phyloP scores from a whole-genome alignment of 1,140 invertebrate species.

The Drosophila dunni region DNA sequence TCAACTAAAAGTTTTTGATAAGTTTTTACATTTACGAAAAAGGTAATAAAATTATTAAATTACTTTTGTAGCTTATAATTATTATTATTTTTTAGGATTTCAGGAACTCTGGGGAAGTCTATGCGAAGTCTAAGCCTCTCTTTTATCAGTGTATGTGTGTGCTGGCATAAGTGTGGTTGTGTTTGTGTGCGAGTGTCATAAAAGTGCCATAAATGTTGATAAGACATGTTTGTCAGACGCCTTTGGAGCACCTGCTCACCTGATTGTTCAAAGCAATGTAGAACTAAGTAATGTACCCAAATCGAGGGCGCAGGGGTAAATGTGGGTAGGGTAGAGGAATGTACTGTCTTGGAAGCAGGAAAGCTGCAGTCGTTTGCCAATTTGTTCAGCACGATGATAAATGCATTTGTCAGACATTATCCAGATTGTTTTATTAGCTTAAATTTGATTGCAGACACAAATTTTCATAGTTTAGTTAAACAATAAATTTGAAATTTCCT shows the following conservation, averaged over 20 bases:
- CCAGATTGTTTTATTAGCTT: slow-evolving; percentile 59
- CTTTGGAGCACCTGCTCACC: slow-evolving; percentile 29
- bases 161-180: slow-evolving; percentile 12
- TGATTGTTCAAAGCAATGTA: slow-evolving; percentile 22
- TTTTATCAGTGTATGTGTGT: not conserved
- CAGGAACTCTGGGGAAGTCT: too few species aligned
- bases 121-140: too few species aligned
- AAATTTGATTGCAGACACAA: slow-evolving; percentile 20
- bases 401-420: slow-evolving; percentile 47
- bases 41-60: too few species aligned
- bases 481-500: slow-evolving; percentile 43
- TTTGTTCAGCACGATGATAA: slow-evolving; percentile 55
- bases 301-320: not conserved
- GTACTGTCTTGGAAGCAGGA: too few species aligned
- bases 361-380: slow-evolving; percentile 39
- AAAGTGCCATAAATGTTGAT: slow-evolving; percentile 80
- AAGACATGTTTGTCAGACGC: slow-evolving; percentile 70
- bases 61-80: too few species aligned
- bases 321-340: not conserved
- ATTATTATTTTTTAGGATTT: too few species aligned
- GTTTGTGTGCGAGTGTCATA: slow-evolving; percentile 40
- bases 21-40: too few species aligned
- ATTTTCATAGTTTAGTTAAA: slow-evolving; percentile 7
- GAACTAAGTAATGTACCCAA: not conserved
- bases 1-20: too few species aligned